Percentiles rank a stretch among this genome's conserved stretches.
Evolutionary conservation across 2,888 invertebrate species (phyloP).

Genomic region (Keiferia lycopersicella): DNA sequence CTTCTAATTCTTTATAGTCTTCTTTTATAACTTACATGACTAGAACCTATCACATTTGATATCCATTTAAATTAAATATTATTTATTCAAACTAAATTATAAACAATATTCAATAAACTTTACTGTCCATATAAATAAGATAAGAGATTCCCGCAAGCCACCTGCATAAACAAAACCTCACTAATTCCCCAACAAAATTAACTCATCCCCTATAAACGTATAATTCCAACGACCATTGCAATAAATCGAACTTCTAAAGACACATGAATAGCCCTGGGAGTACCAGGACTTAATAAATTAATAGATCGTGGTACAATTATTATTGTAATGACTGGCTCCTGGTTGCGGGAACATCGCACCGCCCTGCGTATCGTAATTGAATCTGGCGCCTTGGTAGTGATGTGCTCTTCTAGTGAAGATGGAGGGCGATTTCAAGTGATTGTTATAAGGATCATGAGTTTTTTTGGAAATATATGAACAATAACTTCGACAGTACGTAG

Average conservation of each 20-base stretch:
- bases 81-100: background rate
- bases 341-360: constrained; percentile 44
- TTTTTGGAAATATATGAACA: too few relatives aligned
- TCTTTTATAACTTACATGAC: too few relatives aligned
- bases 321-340: constrained; percentile 71
- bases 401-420: constrained; percentile 19
- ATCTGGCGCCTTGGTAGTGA: constrained; percentile 55
- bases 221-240: constrained; percentile 29
- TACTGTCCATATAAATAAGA: background rate
- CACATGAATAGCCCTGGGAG: constrained; percentile 59
- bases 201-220: constrained; percentile 25
- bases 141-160: background rate
- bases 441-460: background rate
- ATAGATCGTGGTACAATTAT: constrained; percentile 75
- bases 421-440: background rate
- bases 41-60: too few relatives aligned
- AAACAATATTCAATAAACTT: constrained; percentile 2
- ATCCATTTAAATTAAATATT: too few relatives aligned
- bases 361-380: constrained; percentile 71
- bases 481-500: too few relatives aligned
- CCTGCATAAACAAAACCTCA: background rate
- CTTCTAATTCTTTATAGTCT: too few relatives aligned
- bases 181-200: constrained; percentile 15
- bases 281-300: constrained; percentile 66
- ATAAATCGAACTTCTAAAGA: constrained; percentile 52